phyloP scores from a whole-genome alignment of 2,888 invertebrate genomes.

The Didymodactylos carnosus region DNA sequence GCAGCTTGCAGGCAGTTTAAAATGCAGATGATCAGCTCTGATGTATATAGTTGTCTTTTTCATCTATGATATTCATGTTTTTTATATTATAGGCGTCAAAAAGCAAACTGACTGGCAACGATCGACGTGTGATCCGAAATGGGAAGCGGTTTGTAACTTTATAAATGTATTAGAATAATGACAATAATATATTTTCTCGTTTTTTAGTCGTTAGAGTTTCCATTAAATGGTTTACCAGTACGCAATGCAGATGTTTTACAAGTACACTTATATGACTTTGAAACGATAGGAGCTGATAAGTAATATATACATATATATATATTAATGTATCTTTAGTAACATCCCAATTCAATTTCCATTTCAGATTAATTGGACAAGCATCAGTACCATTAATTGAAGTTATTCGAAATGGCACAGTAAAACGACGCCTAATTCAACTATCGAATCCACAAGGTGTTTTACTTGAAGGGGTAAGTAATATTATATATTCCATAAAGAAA shows the following conservation, averaged over 20 bases:
- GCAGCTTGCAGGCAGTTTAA: no score
- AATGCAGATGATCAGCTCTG: no score
- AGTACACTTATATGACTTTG: slow-evolving; percentile 32
- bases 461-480: not conserved
- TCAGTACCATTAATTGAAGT: not conserved
- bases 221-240: slow-evolving; percentile 24
- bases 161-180: no score
- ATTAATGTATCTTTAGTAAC: not conserved
- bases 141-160: slow-evolving; percentile 27
- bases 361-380: slow-evolving; percentile 2
- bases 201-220: slow-evolving; percentile 30
- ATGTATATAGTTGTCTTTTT: no score
- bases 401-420: not conserved
- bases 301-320: slow-evolving; percentile 16
- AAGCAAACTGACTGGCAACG: slow-evolving; percentile 30
- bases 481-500: no score
- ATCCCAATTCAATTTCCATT: not conserved
- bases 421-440: not conserved
- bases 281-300: slow-evolving; percentile 33
- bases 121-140: slow-evolving; percentile 29
- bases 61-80: no score
- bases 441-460: not conserved
- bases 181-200: not conserved
- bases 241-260: slow-evolving; percentile 25
- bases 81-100: slow-evolving; percentile 21